Evolutionary conservation across 2,797 vertebrate species (phyloP).

Genomic region (Hephaestus fuliginosus): DNA sequence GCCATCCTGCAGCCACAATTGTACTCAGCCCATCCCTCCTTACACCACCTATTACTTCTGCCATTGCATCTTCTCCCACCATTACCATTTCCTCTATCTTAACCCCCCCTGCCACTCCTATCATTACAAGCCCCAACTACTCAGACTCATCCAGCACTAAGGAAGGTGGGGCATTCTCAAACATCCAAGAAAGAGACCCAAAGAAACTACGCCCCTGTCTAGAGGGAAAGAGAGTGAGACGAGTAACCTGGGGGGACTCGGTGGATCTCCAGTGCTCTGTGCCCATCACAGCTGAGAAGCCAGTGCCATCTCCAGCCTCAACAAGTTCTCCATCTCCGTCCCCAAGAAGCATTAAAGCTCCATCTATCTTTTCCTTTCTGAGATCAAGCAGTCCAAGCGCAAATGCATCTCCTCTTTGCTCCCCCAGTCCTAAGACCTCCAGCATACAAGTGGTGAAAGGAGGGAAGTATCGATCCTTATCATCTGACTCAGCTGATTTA

Average conservation of each 20-base stretch:
- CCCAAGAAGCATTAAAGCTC: conserved; percentile 43
- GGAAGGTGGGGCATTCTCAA: conserved; percentile 52
- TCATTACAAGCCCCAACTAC: conserved; percentile 42
- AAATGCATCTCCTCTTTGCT: conserved; percentile 34
- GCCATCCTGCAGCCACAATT: conserved; percentile 2
- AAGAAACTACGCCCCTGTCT: conserved; percentile 46
- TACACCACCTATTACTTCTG: conserved; percentile 15
- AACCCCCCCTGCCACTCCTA: conserved; percentile 69
- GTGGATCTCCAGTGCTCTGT: conserved; percentile 61
- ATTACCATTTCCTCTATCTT: conserved; percentile 47
- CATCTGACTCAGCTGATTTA: conserved; percentile 63
- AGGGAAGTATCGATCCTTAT: conserved; percentile 65
- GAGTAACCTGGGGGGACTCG: conserved; percentile 74
- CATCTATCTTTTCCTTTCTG: conserved; percentile 79
- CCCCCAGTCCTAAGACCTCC: conserved; percentile 44
- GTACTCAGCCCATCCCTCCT: conserved; percentile 14
- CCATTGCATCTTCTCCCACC: conserved; percentile 34
- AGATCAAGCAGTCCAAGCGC: conserved; percentile 64
- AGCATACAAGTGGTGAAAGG: conserved; percentile 51
- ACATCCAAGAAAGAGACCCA: conserved; percentile 58
- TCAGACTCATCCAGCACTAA: conserved; percentile 43
- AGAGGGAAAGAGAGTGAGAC: conserved; percentile 65
- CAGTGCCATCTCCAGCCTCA: conserved; percentile 42
- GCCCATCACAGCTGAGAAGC: conserved; percentile 27
- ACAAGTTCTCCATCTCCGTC: conserved; percentile 50